Evolutionary conservation across 92 coral and sea anemone species (phyloP).

Genomic region (Epizoanthus stellaris): DNA sequence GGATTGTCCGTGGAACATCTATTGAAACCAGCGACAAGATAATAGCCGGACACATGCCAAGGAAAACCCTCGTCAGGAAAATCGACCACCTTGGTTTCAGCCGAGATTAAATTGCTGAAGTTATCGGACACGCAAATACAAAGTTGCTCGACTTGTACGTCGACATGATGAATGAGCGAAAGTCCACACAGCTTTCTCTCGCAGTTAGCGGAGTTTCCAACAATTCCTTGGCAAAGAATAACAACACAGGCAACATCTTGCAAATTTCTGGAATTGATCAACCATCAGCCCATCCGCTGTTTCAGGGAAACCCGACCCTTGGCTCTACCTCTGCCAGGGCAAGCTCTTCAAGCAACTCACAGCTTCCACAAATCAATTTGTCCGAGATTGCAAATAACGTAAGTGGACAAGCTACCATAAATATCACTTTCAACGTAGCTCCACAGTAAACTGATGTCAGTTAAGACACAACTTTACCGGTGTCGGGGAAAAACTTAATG

Average conservation of each 20-base stretch:
- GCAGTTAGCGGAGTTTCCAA: slow-evolving; percentile 11
- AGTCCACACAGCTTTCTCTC: slow-evolving; percentile 22
- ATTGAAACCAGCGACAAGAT: background rate
- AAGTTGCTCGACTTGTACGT: background rate
- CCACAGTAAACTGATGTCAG: slow-evolving; percentile 21
- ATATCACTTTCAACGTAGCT: slow-evolving; percentile 33
- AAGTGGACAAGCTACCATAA: slow-evolving; percentile 39
- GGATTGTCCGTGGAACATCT: slow-evolving; percentile 19
- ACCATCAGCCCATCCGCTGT: slow-evolving; percentile 27
- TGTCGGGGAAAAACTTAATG: slow-evolving; percentile 18
- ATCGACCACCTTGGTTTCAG: no score
- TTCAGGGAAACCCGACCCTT: slow-evolving; percentile 6
- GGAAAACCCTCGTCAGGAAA: background rate
- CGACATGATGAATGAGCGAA: slow-evolving; percentile 2
- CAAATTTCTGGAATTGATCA: background rate
- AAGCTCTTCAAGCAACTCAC: background rate
- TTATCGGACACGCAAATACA: no score
- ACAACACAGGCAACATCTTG: background rate
- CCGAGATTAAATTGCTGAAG: no score
- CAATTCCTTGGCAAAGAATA: background rate
- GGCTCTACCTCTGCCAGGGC: slow-evolving; percentile 14
- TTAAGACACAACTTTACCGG: slow-evolving; percentile 14
- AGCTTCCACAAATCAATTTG: slow-evolving; percentile 27
- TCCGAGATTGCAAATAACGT: slow-evolving; percentile 40
- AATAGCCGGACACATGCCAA: background rate